These are phyloP conservation scores for Copidosoma floridanum DNA, from an alignment of 1,140 invertebrate species.

Conservation along the genomic window DNA sequence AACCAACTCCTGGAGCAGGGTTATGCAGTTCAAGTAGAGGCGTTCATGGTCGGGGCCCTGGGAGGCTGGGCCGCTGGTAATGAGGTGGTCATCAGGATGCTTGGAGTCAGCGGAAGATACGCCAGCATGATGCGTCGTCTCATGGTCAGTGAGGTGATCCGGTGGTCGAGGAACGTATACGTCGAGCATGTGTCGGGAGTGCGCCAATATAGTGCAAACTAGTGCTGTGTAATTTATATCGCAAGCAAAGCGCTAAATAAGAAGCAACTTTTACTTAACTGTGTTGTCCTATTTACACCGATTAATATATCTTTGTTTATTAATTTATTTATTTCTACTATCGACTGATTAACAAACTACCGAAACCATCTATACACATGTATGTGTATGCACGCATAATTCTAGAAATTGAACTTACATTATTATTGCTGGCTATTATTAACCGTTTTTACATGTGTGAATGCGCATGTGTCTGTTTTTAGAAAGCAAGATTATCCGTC, in stretches of 20 bases:
- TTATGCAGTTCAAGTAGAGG: conserved; percentile 27
- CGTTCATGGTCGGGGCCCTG: conserved; percentile 36
- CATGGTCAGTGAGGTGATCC: conserved; percentile 32
- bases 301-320: too few relatives aligned
- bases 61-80: conserved; percentile 35
- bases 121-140: conserved; percentile 28
- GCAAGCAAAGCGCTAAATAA: too few relatives aligned
- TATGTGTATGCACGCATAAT: too few relatives aligned
- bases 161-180: conserved; percentile 37
- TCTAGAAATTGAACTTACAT: too few relatives aligned
- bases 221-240: too few relatives aligned
- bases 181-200: neutral
- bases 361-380: too few relatives aligned
- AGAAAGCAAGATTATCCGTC: too few relatives aligned
- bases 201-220: neutral
- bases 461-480: neutral
- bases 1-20: conserved; percentile 15
- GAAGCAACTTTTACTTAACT: too few relatives aligned
- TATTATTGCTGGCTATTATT: too few relatives aligned
- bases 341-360: too few relatives aligned
- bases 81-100: conserved; percentile 19
- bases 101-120: conserved; percentile 18
- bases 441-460: neutral
- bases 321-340: too few relatives aligned
- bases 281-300: too few relatives aligned